Evolutionary conservation across 2,797 vertebrate species (phyloP).

Genomic region (Pangasius djambal): DNA sequence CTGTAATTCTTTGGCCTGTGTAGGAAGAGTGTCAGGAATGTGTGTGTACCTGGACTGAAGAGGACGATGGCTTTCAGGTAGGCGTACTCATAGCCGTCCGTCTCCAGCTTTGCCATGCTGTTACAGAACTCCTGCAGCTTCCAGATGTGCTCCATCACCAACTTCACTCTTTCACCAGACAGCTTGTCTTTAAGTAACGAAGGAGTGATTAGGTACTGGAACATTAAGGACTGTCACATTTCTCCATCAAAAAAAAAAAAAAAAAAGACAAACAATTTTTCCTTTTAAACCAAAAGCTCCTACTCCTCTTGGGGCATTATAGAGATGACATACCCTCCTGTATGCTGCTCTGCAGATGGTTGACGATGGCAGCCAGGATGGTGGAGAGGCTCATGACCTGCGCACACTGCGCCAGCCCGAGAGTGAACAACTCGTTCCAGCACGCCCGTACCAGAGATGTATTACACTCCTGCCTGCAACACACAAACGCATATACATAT

Average conservation of each 20-base stretch:
- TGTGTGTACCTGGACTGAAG: constrained; percentile 90
- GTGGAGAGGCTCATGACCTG: constrained; percentile 98
- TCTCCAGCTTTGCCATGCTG: constrained; percentile 94
- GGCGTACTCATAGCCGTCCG: constrained; percentile 96
- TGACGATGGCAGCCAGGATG: constrained; percentile 94
- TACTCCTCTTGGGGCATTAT: no score
- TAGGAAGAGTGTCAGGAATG: background rate
- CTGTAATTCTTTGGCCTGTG: background rate
- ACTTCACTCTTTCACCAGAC: constrained; percentile 93
- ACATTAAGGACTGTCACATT: background rate
- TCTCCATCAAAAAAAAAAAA: background rate
- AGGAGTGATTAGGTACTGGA: background rate
- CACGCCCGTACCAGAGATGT: constrained; percentile 94
- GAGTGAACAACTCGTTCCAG: constrained; percentile 97
- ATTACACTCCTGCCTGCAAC: constrained; percentile 90
- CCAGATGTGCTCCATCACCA: constrained; percentile 99
- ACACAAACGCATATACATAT: constrained; percentile 31
- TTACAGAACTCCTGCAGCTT: constrained; percentile 99
- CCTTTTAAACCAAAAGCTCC: background rate
- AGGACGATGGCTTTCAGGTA: constrained; percentile 98
- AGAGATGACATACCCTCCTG: constrained; percentile 86
- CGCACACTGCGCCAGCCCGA: constrained; percentile 94
- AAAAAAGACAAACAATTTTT: constrained; percentile 12
- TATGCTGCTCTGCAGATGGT: constrained; percentile 94
- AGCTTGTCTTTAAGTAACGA: constrained; percentile 84